Base-by-base conservation (phyloP, 2,888 invertebrate species). In the Eristalinus aeneus region DNA sequence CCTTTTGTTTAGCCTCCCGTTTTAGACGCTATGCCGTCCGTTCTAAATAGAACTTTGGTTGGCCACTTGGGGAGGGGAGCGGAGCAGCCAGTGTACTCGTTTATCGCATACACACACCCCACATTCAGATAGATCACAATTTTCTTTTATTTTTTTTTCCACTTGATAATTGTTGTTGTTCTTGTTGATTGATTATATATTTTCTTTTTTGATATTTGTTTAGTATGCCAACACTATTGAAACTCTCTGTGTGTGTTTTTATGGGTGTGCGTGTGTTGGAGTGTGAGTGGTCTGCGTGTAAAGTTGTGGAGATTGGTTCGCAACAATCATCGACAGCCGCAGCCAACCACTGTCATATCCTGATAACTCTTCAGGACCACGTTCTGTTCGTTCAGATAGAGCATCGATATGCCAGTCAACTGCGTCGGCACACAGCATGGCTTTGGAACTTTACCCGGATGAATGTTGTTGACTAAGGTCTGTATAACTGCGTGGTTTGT, bases 401-500 rank as follows among this genome's bases (percentile, higher is more conserved):
- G 95, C 96, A 99, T 98, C 86, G 98, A 97, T 90, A 99, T 98
- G 88, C 97, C 95, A 89, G 97, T 96, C 87, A 99, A 95, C 92
- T 97, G 96, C 86, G 98, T 98, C 61, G 99, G 99, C 80, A 99
- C 98, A 93, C 99, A 99, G 93, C 99, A 99, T 88, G 99, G 97
- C 92, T 97, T 97, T 67, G 99, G 99, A 91, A 98, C 98, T 88
- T 95, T 94, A 89, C 95, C 95, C 88, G 98, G 98, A 93, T 97
- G 97, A 93, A 98, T 96, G 88, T 97, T 97, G 94, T 99, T 97
- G 91, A 99, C 97, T 92, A 99, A 94, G 88, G 97, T 98, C 94
- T 99, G 99, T 90, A 99, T 97, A 90, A 99, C 98, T 88, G 99
- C 99, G 93, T 99, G 99, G 93, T 99, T 99, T 83, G 99, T 99